A percentile compares a stretch with the other conserved stretches of the same genome.
phyloP scores from a whole-genome alignment of 1,140 invertebrate genomes.

The Micrasema minimum region DNA sequence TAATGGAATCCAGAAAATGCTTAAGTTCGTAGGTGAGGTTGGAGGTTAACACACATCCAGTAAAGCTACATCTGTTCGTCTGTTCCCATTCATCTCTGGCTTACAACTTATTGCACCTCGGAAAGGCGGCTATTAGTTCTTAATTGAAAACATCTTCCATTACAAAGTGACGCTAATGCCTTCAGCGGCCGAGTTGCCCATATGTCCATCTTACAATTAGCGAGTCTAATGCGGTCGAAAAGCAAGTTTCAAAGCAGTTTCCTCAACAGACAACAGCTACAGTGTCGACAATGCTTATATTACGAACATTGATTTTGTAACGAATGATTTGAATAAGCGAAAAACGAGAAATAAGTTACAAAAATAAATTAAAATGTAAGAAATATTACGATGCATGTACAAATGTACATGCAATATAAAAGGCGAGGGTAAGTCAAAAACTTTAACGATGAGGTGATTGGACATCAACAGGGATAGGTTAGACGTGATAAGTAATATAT shows the following conservation, averaged over 20 bases:
- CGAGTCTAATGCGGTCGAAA: background rate
- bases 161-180: conserved; percentile 24
- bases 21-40: conserved; percentile 1
- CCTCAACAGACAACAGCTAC: background rate
- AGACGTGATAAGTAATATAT: too few relatives aligned
- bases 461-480: too few relatives aligned
- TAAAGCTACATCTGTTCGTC: background rate
- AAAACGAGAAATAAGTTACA: too few relatives aligned
- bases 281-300: too few relatives aligned
- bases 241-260: background rate
- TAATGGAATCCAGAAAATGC: conserved; percentile 17
- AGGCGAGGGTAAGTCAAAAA: too few relatives aligned
- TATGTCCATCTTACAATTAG: conserved; percentile 13
- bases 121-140: conserved; percentile 16
- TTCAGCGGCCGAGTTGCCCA: background rate
- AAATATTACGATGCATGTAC: too few relatives aligned
- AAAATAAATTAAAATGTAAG: too few relatives aligned
- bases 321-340: too few relatives aligned
- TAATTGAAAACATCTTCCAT: conserved; percentile 34
- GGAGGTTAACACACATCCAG: conserved; percentile 15
- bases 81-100: background rate
- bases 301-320: too few relatives aligned
- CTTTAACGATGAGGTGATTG: too few relatives aligned
- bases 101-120: background rate
- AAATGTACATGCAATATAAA: too few relatives aligned